Percentiles rank a stretch among this genome's conserved stretches.
phyloP scores from a whole-genome alignment of 2,888 invertebrate genomes.

The Orchesellides sinensis region DNA sequence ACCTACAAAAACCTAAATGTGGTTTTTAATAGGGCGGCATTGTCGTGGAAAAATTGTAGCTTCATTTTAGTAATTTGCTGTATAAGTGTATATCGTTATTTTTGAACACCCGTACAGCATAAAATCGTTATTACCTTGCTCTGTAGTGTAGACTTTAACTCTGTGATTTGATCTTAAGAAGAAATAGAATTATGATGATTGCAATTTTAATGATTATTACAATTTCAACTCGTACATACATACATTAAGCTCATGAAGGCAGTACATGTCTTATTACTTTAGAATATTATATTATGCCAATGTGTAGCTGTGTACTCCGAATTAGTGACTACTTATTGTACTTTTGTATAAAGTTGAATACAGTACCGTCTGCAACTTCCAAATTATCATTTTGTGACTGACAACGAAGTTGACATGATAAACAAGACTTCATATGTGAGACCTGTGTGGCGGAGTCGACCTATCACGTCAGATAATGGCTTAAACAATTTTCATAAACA shows the following conservation, averaged over 20 bases:
- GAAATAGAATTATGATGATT: conserved; percentile 63
- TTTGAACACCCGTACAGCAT: conserved; percentile 59
- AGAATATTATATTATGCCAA: too few relatives aligned
- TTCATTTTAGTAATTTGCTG: too few relatives aligned
- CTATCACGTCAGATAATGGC: not conserved
- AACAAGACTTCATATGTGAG: conserved; percentile 33
- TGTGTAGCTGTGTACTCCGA: too few relatives aligned
- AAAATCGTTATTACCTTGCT: conserved; percentile 58
- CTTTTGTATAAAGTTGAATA: too few relatives aligned
- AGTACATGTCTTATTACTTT: too few relatives aligned
- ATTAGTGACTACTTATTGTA: too few relatives aligned
- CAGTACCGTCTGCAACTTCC: too few relatives aligned
- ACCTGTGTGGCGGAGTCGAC: conserved; percentile 14
- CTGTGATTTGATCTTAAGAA: conserved; percentile 57
- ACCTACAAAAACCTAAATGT: too few relatives aligned
- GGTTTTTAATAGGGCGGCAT: too few relatives aligned
- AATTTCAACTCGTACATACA: conserved; percentile 28
- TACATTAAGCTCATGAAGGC: conserved; percentile 13
- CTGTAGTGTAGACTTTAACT: conserved; percentile 36
- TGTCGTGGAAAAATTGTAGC: too few relatives aligned
- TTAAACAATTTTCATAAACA: conserved; percentile 46
- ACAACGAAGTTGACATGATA: conserved; percentile 60
- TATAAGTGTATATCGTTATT: not conserved
- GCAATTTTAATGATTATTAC: conserved; percentile 59
- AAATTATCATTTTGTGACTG: conserved; percentile 49